Percentiles rank a stretch among this genome's conserved stretches.
Evolutionary conservation across 2,888 invertebrate genomes (phyloP).

Genomic region (Tolmerus cingulatus): DNA sequence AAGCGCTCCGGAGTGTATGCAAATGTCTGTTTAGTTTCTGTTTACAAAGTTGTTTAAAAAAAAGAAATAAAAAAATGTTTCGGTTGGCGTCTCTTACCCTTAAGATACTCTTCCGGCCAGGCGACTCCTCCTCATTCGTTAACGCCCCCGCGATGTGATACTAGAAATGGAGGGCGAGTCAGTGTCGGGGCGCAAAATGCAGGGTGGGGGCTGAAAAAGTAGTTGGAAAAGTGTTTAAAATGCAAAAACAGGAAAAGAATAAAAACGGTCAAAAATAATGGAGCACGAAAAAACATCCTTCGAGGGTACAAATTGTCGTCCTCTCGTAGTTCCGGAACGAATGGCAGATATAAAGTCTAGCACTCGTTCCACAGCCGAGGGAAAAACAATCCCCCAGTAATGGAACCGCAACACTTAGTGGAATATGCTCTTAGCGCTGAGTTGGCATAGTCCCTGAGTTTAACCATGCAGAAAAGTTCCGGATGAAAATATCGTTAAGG

Average conservation of each 20-base stretch:
- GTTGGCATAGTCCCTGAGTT: neutral
- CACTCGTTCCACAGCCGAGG: neutral
- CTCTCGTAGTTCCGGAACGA: conserved; percentile 22
- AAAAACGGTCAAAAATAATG: conserved; percentile 27
- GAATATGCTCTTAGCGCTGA: conserved; percentile 30
- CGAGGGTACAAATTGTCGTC: conserved; percentile 13
- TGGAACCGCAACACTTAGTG: conserved; percentile 28
- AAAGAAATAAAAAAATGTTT: neutral
- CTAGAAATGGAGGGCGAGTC: neutral
- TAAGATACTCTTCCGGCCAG: neutral
- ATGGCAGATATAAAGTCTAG: conserved; percentile 21
- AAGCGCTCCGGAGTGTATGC: neutral
- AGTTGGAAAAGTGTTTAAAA: conserved; percentile 4
- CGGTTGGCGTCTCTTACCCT: neutral
- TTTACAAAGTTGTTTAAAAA: neutral
- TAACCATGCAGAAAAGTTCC: conserved; percentile 42
- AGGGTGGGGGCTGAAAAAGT: neutral
- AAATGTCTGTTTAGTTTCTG: conserved; percentile 1
- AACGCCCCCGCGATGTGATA: neutral
- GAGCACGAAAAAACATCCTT: conserved; percentile 2
- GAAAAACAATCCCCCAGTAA: conserved; percentile 34
- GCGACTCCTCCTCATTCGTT: neutral
- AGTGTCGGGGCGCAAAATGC: neutral
- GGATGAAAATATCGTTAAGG: conserved; percentile 40
- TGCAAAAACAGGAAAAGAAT: conserved; percentile 12